A percentile compares a stretch with the other conserved stretches of the same genome.
phyloP scores from a whole-genome alignment of 30 jellyfish, hydroid and myxozoan genomes.

The Chironex yamaguchii region DNA sequence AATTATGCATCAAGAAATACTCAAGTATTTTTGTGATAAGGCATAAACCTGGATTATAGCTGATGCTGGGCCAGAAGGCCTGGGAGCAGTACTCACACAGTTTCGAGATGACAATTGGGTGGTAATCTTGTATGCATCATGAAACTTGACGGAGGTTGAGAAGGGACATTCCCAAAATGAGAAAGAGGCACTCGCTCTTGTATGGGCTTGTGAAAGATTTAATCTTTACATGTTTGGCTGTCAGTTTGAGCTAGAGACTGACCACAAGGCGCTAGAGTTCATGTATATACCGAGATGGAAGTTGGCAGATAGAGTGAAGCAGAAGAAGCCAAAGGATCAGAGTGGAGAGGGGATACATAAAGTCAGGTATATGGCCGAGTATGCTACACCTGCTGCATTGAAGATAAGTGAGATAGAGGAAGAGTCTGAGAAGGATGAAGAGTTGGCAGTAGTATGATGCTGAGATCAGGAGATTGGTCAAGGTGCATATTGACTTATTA shows the following conservation, averaged over 20 bases:
- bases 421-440: too few species aligned
- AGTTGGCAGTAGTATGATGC: too few species aligned
- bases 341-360: too few species aligned
- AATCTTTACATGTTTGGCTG: neutral
- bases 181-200: neutral
- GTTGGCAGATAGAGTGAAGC: too few species aligned
- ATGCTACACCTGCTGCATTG: too few species aligned
- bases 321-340: too few species aligned
- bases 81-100: constrained; percentile 74
- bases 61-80: constrained; percentile 74
- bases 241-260: neutral
- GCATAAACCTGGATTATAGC: constrained; percentile 52
- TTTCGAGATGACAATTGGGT: neutral
- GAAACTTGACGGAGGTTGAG: neutral
- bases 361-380: too few species aligned
- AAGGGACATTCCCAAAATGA: neutral
- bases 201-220: neutral
- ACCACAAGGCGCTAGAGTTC: neutral
- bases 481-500: too few species aligned
- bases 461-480: too few species aligned
- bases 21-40: constrained; percentile 45
- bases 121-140: neutral
- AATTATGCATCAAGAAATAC: constrained; percentile 11
- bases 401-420: too few species aligned
- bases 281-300: too few species aligned